Conservation (phyloP, 2,113 vertebrate genomes). For the Sceloporus tristichus region DNA sequence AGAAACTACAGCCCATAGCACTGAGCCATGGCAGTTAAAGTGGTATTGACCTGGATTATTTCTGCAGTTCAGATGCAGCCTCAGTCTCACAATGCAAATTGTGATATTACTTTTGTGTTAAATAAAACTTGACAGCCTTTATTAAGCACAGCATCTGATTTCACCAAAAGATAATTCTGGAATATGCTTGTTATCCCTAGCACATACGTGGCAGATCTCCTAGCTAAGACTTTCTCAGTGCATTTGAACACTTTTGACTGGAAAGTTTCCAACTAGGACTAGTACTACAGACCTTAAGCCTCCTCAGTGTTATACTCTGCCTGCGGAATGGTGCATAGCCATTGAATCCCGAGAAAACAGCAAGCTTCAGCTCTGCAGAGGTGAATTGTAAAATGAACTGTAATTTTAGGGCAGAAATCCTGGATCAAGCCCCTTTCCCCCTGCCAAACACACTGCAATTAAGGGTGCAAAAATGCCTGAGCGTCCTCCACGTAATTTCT, state of each 20-base stretch:
- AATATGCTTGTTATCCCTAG: neutral
- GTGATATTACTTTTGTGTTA: neutral
- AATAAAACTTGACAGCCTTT: neutral
- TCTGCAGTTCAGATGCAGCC: too few relatives aligned
- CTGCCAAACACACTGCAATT: neutral
- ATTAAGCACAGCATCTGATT: neutral
- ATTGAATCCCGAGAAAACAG: neutral
- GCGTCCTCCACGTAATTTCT: conserved; percentile 4
- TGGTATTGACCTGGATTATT: too few relatives aligned
- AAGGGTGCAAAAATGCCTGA: neutral
- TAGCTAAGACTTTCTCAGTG: neutral
- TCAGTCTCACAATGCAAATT: neutral
- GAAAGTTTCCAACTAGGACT: neutral
- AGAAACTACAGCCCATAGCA: too few relatives aligned
- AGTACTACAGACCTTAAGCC: neutral
- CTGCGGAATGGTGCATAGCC: neutral
- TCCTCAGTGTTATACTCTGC: neutral
- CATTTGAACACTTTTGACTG: neutral
- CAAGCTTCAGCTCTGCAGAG: neutral
- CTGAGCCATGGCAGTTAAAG: too few relatives aligned
- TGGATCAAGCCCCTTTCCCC: neutral
- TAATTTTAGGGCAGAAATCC: conserved; percentile 9
- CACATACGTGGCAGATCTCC: neutral
- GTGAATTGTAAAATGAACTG: neutral
- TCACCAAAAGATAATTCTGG: too few relatives aligned